A percentile compares a stretch with the other conserved stretches of the same genome.
These are phyloP conservation scores for Pangasius macronema DNA, from an alignment of 2,797 vertebrate species.

Conservation along the genomic window DNA sequence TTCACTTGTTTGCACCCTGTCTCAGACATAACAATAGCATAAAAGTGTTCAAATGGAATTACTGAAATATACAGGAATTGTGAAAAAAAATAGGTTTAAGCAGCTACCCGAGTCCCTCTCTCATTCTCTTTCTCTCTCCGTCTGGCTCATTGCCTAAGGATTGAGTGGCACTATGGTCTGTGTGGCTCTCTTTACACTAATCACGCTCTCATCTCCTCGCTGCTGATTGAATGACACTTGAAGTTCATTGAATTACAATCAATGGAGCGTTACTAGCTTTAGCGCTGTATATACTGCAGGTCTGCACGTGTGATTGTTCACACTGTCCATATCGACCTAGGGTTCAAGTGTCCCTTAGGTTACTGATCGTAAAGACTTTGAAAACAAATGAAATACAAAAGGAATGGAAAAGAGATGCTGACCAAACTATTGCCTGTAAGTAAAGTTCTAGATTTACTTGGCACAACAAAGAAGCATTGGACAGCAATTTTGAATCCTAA, in stretches of 20 bases:
- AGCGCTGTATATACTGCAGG: slow-evolving; percentile 6
- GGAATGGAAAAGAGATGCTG: background rate
- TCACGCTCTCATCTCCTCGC: slow-evolving; percentile 28
- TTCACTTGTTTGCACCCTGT: background rate
- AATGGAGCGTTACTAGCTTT: slow-evolving; percentile 32
- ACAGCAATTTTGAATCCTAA: background rate
- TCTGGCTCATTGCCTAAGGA: slow-evolving; percentile 31
- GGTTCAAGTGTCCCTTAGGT: background rate
- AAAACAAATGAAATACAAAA: slow-evolving; percentile 7
- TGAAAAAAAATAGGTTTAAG: background rate
- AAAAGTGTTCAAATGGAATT: background rate
- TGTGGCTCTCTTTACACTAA: slow-evolving; percentile 35
- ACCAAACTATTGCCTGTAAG: background rate
- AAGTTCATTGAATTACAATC: slow-evolving; percentile 52
- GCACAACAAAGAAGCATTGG: background rate
- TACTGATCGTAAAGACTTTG: slow-evolving; percentile 11
- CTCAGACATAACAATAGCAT: background rate
- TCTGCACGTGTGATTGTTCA: background rate
- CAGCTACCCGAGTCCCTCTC: background rate
- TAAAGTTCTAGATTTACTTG: background rate
- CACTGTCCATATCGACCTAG: background rate
- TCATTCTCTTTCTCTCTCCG: background rate
- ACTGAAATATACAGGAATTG: background rate
- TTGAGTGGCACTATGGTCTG: slow-evolving; percentile 26
- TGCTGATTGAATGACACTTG: slow-evolving; percentile 54